Evolutionary conservation across 2,113 vertebrate genomes (phyloP).

Genomic region (Pleuronectes platessa): DNA sequence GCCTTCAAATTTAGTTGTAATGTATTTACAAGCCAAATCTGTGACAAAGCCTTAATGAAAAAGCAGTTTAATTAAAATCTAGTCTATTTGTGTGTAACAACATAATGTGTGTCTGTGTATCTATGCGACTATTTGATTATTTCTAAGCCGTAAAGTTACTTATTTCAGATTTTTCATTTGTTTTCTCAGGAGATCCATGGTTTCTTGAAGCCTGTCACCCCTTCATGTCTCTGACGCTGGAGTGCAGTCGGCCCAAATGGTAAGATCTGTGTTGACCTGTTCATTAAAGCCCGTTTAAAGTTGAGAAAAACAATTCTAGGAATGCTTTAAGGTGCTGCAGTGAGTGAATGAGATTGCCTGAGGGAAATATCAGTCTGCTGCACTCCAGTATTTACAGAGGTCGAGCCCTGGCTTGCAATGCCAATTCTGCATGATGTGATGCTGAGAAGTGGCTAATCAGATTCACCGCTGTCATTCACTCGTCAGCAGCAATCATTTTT

Average conservation of each 20-base stretch:
- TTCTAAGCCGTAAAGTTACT: neutral
- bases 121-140: neutral
- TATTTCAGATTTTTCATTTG: neutral
- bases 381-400: slow-evolving; percentile 65
- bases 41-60: too few relatives aligned
- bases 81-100: neutral
- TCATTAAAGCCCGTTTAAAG: slow-evolving; percentile 72
- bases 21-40: too few relatives aligned
- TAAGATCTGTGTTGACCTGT: slow-evolving; percentile 74
- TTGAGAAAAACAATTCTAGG: slow-evolving; percentile 67
- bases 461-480: slow-evolving; percentile 59
- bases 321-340: slow-evolving; percentile 71
- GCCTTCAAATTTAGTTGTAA: neutral
- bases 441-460: slow-evolving; percentile 54
- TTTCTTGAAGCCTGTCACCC: slow-evolving; percentile 25
- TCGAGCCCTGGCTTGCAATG: slow-evolving; percentile 51
- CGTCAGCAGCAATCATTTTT: slow-evolving; percentile 59
- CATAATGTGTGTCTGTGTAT: neutral
- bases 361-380: slow-evolving; percentile 59
- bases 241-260: slow-evolving; percentile 49
- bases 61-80: neutral
- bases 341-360: slow-evolving; percentile 63
- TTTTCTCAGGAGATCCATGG: slow-evolving; percentile 47
- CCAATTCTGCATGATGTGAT: slow-evolving; percentile 54
- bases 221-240: slow-evolving; percentile 31